phyloP scores from a whole-genome alignment of 2,888 invertebrate species.

The Ethmia dodecea region DNA sequence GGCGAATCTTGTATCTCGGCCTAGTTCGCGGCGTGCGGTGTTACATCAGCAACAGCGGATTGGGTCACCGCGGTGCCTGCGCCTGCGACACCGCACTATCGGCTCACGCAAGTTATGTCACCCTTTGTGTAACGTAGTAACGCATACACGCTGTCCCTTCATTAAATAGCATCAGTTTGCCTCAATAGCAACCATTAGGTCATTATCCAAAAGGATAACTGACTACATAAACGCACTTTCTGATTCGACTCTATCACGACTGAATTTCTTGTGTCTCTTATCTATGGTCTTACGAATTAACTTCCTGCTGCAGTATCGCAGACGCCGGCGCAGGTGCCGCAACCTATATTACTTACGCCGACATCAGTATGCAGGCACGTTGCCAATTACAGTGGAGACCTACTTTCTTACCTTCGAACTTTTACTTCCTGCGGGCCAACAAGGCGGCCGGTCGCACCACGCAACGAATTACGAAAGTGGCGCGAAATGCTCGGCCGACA shows the following conservation, averaged over 20 bases:
- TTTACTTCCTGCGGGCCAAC: slow-evolving; percentile 77
- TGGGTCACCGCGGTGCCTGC: slow-evolving; percentile 50
- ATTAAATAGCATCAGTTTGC: too few relatives aligned
- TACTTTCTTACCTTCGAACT: slow-evolving; percentile 78
- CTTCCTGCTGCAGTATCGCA: slow-evolving; percentile 24
- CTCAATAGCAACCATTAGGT: too few relatives aligned
- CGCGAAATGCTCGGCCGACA: slow-evolving; percentile 77
- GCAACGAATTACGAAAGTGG: slow-evolving; percentile 76
- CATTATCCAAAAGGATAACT: too few relatives aligned
- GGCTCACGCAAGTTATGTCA: slow-evolving; percentile 63
- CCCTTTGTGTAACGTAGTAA: slow-evolving; percentile 40
- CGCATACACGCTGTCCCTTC: too few relatives aligned
- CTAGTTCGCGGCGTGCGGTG: slow-evolving; percentile 49
- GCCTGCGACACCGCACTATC: slow-evolving; percentile 30
- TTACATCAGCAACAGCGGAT: slow-evolving; percentile 47
- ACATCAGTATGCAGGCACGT: slow-evolving; percentile 72
- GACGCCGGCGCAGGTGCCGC: slow-evolving; percentile 29
- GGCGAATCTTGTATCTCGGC: slow-evolving; percentile 59
- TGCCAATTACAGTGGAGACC: slow-evolving; percentile 75
- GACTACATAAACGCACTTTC: too few relatives aligned
- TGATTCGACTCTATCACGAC: too few relatives aligned
- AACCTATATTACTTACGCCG: slow-evolving; percentile 50
- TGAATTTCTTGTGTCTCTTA: too few relatives aligned
- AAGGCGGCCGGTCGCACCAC: slow-evolving; percentile 70
- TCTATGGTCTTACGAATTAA: slow-evolving; percentile 8